Percentiles rank a stretch among this genome's conserved stretches.
Conservation (phyloP, 2,888 invertebrate species). For the Neoitamus cyanurus region DNA sequence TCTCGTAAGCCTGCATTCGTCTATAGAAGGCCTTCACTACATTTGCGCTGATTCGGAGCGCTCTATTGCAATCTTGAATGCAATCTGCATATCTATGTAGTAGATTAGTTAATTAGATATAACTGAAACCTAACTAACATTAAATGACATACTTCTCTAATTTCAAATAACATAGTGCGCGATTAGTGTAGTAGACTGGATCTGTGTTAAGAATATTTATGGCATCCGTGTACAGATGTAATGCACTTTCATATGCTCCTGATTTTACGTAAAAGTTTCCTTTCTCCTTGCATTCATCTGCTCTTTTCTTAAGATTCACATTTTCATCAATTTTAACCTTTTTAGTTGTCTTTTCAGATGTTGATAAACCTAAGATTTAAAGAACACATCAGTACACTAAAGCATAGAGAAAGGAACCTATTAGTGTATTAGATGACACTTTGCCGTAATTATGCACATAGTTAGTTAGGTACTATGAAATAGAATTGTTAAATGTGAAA, state of each 20-base stretch:
- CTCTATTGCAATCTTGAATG: conserved; percentile 80
- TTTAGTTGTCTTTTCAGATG: not conserved
- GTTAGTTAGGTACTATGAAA: no score
- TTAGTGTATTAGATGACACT: no score
- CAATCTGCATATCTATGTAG: conserved; percentile 59
- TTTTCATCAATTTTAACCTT: not conserved
- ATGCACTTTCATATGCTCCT: conserved; percentile 86
- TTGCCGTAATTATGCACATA: no score
- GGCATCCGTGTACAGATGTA: conserved; percentile 87
- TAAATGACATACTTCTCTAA: conserved; percentile 73
- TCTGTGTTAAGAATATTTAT: conserved; percentile 83
- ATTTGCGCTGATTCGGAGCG: conserved; percentile 79
- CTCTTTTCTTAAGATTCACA: conserved; percentile 52
- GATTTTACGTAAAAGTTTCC: conserved; percentile 85
- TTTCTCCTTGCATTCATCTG: conserved; percentile 66
- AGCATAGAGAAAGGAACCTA: not conserved
- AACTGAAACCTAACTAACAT: not conserved
- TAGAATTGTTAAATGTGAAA: no score
- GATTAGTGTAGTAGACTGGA: conserved; percentile 85
- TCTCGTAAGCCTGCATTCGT: conserved; percentile 80
- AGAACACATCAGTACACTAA: not conserved
- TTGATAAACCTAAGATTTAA: not conserved
- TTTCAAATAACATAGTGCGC: conserved; percentile 88
- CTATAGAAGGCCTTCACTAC: conserved; percentile 89
- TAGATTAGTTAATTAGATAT: not conserved